phyloP scores from a whole-genome alignment of 2,888 invertebrate species.

The Chelonus formosanus region DNA sequence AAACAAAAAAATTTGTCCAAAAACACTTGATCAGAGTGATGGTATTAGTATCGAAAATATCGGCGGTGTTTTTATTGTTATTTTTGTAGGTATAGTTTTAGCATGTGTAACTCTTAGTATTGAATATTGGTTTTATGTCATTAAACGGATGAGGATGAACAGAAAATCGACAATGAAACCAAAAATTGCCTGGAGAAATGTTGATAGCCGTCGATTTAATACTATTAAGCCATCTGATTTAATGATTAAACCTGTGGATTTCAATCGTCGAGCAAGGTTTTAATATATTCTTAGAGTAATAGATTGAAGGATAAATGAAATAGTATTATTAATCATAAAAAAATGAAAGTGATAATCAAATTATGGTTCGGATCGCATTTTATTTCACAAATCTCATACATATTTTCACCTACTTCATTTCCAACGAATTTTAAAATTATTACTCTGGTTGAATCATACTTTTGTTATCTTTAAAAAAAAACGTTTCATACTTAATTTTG shows the following conservation, averaged over 20 bases:
- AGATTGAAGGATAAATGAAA: too few relatives aligned
- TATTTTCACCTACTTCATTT: neutral
- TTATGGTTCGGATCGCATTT: neutral
- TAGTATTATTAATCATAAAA: too few relatives aligned
- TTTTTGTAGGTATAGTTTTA: conserved; percentile 92
- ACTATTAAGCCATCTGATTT: too few relatives aligned
- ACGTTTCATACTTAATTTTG: neutral
- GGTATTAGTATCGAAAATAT: conserved; percentile 98
- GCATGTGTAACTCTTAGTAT: conserved; percentile 90
- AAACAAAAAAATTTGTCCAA: conserved; percentile 78
- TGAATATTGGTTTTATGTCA: conserved; percentile 80
- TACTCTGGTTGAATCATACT: neutral
- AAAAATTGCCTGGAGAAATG: neutral
- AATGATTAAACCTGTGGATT: too few relatives aligned
- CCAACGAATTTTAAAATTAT: too few relatives aligned
- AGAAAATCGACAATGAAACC: neutral
- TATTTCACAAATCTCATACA: neutral
- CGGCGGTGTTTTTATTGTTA: conserved; percentile 97
- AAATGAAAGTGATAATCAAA: too few relatives aligned
- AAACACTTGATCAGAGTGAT: conserved; percentile 91
- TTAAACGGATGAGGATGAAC: too few relatives aligned
- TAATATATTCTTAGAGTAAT: too few relatives aligned
- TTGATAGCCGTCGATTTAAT: too few relatives aligned
- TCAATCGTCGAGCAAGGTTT: too few relatives aligned
- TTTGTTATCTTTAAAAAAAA: neutral